A percentile compares a stretch with the other conserved stretches of the same genome.
Conservation (phyloP, 2,113 vertebrate species). For the Orycteropus afer region DNA sequence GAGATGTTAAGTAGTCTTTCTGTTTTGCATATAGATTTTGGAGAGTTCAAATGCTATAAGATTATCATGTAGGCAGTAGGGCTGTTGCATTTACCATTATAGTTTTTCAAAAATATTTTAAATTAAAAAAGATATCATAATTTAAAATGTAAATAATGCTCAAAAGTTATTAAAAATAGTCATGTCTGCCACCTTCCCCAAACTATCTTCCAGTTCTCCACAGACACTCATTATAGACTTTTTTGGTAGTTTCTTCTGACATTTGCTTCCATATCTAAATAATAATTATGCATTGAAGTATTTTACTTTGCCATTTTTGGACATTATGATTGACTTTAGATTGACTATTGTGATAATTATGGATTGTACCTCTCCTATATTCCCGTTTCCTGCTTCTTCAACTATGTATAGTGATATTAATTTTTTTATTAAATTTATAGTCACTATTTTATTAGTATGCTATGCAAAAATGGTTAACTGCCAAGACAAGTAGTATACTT, state of each 20-base stretch:
- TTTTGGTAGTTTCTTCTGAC: neutral
- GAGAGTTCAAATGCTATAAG: neutral
- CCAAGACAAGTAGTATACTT: neutral
- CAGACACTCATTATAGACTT: neutral
- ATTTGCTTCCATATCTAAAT: neutral
- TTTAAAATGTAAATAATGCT: slow-evolving; percentile 5
- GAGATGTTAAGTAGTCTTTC: neutral
- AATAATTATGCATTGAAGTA: neutral
- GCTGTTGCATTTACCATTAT: neutral
- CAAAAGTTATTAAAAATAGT: neutral
- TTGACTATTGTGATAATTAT: neutral
- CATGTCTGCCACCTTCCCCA: neutral
- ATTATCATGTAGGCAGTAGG: neutral
- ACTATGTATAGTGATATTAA: neutral
- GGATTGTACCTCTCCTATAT: neutral
- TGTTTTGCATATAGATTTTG: neutral
- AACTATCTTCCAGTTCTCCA: neutral
- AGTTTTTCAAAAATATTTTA: neutral
- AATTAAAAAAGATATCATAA: slow-evolving; percentile 3
- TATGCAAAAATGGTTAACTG: neutral
- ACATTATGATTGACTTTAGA: neutral
- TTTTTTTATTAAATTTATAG: neutral
- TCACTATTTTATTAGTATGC: neutral
- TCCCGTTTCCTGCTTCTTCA: neutral
- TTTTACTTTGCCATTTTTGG: slow-evolving; percentile 21